Base-by-base conservation (phyloP, 2,797 vertebrate genomes). In the Oryzias dopingdopingensis region DNA sequence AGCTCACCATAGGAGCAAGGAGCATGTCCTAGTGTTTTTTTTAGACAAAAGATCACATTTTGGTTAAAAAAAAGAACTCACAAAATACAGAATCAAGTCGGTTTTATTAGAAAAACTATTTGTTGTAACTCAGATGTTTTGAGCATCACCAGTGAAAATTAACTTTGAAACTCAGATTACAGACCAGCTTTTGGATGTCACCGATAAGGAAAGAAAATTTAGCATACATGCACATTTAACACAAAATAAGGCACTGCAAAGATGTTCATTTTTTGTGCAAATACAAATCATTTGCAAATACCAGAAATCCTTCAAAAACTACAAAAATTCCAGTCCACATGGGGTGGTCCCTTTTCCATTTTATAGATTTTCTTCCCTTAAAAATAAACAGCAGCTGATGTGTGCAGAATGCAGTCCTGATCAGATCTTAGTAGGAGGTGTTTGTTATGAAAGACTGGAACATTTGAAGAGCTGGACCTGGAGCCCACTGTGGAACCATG, bases 401-500 rank as follows among this genome's bases (percentile, higher is more conserved):
- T 59, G 59, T 74, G 23, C 59, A 49, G 6, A 47, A 17, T 58
- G 32, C 40, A 13, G 37, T 26, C 14, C 58, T 59, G 4, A 54
- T 47, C 8, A 14, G 12, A 53, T 57, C 56, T 92, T 72, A 92
- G 62, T 90, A 91, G 32, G 50, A 6, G n/a, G 55, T 37, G 18
- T 89, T 87, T 26, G 83, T 86, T 58, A 93, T 47, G 67, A 92
- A 93, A 15, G 90, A 86, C 85, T 91, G 75, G 51, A 93, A 90
- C 90, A 93, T 90, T 41, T 91, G 82, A 16, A 91, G 62, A 42
- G 92, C 90, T 44, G 86, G 91, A 63, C 87, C 83, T 2, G 92
- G 92, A 74, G 92, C 90, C 92, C 92, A 93, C 81, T 93, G 92
- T 42, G 92, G 92, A 73, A 93, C 92, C 92, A 93, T 93, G 84